Evolutionary conservation across 2,888 invertebrate genomes (phyloP), one percentile per base, ranked within the genome.

Genomic region (Podotricha telesiphe): DNA sequence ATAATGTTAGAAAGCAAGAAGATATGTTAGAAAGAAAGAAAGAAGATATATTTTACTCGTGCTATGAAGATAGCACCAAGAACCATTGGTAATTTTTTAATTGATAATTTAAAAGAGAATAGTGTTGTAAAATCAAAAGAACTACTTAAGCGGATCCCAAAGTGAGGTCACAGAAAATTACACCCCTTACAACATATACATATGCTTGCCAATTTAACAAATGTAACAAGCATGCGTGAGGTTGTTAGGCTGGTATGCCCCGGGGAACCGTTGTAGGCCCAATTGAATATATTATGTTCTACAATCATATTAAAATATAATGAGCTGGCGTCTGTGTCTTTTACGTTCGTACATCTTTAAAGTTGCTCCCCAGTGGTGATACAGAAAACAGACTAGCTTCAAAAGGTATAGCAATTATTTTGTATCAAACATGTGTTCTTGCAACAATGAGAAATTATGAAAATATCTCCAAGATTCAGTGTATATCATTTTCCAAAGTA

Each of bases 211-310:
- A 34, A 51, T 45, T 50, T 50, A 10, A 28, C 48, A 61, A 61
- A 61, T 61, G 37, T 61, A 59, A 22, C 22, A 19, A 42, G 37
- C 19, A 61, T 51, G 28, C 48, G 48, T 48, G 48, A 58, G 58
- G 28, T 51, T 67, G 67, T 66, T 66, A 58, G 50, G 40, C 17
- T 48, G 50, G 66, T 17, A 51, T 67, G 2, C 70, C 61, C 56
- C 61, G 47, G 50, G 68, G 70, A 22, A 34, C 19, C 37, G 28
- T 65, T 65, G 34, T 45, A 64, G 67, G 61, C 53, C 65, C 70
- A 69, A 63, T 68, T 64, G 63, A 64, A 72, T 72, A 65, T 34
- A 67, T 69, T 69, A 69, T 56, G 51, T 67, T 67, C 58, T 40
- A 72, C 45, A 72, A 67, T 67, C 55, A 62, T 40, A 67, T 67